phyloP scores from a whole-genome alignment of 2,113 vertebrate genomes.

The Neomonachus schauinslandi region DNA sequence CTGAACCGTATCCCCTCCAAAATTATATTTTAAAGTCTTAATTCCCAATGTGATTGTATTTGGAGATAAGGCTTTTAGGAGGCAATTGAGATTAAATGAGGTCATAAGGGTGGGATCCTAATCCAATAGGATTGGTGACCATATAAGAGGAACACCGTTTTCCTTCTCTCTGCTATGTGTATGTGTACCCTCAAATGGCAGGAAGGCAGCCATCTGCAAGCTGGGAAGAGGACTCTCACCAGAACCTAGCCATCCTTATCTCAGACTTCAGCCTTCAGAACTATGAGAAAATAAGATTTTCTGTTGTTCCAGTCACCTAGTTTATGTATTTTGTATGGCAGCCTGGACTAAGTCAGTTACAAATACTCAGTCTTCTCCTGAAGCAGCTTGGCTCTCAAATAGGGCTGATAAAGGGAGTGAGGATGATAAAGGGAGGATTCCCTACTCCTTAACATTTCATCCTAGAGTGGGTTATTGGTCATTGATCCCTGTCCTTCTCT shows the following conservation, averaged over 20 bases:
- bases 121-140: background rate
- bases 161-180: background rate
- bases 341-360: background rate
- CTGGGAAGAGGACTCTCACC: background rate
- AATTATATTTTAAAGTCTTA: background rate
- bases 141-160: background rate
- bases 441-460: no score
- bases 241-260: background rate
- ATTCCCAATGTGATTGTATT: background rate
- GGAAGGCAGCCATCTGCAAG: background rate
- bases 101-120: background rate
- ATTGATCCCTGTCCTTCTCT: background rate
- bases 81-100: background rate
- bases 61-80: background rate
- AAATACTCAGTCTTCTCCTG: background rate
- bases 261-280: background rate
- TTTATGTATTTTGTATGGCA: background rate
- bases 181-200: background rate
- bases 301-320: background rate
- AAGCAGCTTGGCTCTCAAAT: background rate
- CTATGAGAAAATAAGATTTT: background rate
- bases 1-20: no score
- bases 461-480: no score
- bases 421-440: rapidly evolving
- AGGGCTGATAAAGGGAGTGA: background rate